Evolutionary conservation across 30 jellyfish, hydroid and myxozoan genomes (phyloP).

Genomic region (Cassiopea xamachana): DNA sequence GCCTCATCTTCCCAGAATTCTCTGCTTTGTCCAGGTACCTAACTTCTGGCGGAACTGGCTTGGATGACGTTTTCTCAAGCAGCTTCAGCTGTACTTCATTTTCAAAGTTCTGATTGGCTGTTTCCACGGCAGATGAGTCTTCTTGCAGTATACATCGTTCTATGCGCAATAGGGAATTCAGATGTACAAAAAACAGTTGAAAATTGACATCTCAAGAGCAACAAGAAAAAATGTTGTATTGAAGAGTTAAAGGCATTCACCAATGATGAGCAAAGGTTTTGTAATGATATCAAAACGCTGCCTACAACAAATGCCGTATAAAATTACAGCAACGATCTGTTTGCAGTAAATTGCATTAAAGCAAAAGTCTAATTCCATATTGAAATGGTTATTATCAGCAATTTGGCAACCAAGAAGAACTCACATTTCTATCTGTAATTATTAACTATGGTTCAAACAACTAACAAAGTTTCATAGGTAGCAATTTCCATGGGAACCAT

Average conservation of each 20-base stretch:
- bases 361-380: too few species aligned
- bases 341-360: too few species aligned
- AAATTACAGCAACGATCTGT: too few species aligned
- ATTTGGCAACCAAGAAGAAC: not conserved
- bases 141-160: slow-evolving; percentile 6
- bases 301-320: too few species aligned
- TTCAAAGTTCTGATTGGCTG: slow-evolving; percentile 1
- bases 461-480: not conserved
- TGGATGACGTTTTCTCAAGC: slow-evolving; percentile 1
- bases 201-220: too few species aligned
- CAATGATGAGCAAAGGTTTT: too few species aligned
- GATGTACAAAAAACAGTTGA: too few species aligned
- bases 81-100: slow-evolving; percentile 22
- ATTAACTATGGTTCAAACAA: not conserved
- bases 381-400: not conserved
- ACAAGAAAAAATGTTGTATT: too few species aligned
- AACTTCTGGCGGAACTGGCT: not conserved
- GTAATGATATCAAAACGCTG: too few species aligned
- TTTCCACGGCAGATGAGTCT: slow-evolving; percentile 8
- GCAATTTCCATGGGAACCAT: not conserved
- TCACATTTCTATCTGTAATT: not conserved
- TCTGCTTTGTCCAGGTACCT: slow-evolving; percentile 1
- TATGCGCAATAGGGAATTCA: not conserved
- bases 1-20: slow-evolving; percentile 57
- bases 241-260: too few species aligned